phyloP scores from a whole-genome alignment of 1,140 invertebrate genomes.

The Papilio aristodemus region DNA sequence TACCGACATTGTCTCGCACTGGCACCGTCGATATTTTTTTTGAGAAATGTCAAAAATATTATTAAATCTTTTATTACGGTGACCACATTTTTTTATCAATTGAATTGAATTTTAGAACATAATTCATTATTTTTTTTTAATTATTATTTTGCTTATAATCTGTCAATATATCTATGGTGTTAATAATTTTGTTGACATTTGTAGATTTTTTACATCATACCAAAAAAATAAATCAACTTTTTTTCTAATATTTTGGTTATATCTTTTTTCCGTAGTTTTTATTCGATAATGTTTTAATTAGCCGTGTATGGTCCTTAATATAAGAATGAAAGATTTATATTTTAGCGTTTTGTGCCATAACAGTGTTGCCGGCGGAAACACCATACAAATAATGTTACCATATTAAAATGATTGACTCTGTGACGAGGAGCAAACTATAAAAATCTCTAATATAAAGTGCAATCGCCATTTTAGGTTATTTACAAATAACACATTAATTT shows the following conservation, averaged over 20 bases:
- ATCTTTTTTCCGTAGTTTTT: constrained; percentile 27
- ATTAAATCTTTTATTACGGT: not conserved
- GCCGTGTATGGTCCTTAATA: constrained; percentile 66
- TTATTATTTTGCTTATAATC: too few species aligned
- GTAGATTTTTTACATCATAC: not conserved
- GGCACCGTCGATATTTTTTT: not conserved
- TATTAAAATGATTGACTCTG: constrained; percentile 48
- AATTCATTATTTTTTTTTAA: not conserved
- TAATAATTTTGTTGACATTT: constrained; percentile 18
- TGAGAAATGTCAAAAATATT: constrained; percentile 20
- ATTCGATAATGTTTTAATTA: constrained; percentile 36
- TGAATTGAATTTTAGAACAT: too few species aligned
- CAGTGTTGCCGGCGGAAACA: constrained; percentile 72
- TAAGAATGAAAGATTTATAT: constrained; percentile 61
- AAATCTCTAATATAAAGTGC: constrained; percentile 65
- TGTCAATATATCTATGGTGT: too few species aligned
- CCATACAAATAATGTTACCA: constrained; percentile 72
- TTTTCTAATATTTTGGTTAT: not conserved
- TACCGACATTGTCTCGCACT: not conserved
- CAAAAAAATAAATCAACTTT: constrained; percentile 9
- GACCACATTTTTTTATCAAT: too few species aligned
- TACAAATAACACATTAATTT: constrained; percentile 62
- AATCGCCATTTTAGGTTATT: constrained; percentile 70
- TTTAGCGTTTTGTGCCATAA: constrained; percentile 71
- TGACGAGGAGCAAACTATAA: constrained; percentile 47